phyloP scores from a whole-genome alignment of 2,797 vertebrate genomes.

The Chrysolophus pictus region DNA sequence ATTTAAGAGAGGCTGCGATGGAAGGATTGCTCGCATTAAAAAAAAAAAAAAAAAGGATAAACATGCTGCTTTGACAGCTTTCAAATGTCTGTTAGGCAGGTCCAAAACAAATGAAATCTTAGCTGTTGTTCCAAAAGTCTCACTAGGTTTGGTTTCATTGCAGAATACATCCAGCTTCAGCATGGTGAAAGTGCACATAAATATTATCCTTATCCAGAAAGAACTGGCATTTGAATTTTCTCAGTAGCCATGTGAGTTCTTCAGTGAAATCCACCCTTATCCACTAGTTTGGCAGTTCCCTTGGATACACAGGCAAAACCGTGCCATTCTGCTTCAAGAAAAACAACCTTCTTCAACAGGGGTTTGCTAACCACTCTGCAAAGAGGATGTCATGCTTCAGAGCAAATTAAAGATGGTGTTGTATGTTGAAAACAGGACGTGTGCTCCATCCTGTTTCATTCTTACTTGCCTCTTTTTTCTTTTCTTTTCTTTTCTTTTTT shows the following conservation, averaged over 20 bases:
- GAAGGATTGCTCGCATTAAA: not conserved
- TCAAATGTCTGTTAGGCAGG: not conserved
- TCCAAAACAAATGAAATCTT: constrained; percentile 7
- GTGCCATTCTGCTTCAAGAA: not conserved
- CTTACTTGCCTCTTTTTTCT: not conserved
- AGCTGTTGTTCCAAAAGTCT: not conserved
- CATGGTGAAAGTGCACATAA: not conserved
- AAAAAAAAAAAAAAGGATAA: not conserved
- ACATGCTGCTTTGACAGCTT: not conserved
- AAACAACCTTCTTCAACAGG: not conserved
- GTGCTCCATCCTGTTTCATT: constrained; percentile 57
- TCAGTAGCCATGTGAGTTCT: not conserved
- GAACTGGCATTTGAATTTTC: not conserved
- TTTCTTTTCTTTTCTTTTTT: not conserved
- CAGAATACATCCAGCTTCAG: not conserved
- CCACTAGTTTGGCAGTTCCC: not conserved
- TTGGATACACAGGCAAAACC: fast-evolving
- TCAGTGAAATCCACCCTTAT: not conserved
- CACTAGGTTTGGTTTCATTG: not conserved
- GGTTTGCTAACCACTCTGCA: not conserved
- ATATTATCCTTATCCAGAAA: not conserved
- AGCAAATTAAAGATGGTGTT: not conserved
- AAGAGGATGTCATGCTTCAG: constrained; percentile 14
- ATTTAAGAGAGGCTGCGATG: not conserved
- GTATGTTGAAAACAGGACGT: constrained; percentile 40